Evolutionary conservation across 30 jellyfish, hydroid and myxozoan genomes (phyloP).

Genomic region (Hydractinia symbiolongicarpus): DNA sequence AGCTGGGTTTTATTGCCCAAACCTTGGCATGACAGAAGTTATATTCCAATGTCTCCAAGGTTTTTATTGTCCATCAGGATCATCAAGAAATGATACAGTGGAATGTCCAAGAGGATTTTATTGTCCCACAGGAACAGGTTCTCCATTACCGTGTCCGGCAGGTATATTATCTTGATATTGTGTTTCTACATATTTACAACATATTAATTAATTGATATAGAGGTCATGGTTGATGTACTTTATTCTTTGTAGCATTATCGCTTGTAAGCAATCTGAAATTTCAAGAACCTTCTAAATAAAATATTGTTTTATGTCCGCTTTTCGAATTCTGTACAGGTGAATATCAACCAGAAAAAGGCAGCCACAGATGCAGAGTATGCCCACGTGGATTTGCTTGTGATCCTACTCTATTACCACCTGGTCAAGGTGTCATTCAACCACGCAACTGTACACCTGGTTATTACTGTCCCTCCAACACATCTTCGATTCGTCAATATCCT

Average conservation of each 20-base stretch:
- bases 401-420: constrained; percentile 54
- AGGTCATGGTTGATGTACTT: no score
- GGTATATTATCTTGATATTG: constrained; percentile 34
- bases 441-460: constrained; percentile 72
- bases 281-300: background rate
- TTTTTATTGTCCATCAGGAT: constrained; percentile 86
- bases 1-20: constrained; percentile 89
- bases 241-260: no score
- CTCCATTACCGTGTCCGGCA: constrained; percentile 80
- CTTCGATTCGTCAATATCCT: constrained; percentile 70
- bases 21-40: constrained; percentile 73
- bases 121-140: constrained; percentile 86
- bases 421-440: constrained; percentile 83
- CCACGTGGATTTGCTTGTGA: constrained; percentile 89
- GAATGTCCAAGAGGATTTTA: constrained; percentile 89
- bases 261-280: no score
- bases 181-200: no score
- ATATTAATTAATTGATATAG: no score
- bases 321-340: constrained; percentile 42
- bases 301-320: background rate
- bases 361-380: constrained; percentile 64
- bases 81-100: constrained; percentile 62
- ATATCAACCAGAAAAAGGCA: constrained; percentile 68
- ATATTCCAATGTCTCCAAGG: constrained; percentile 79
- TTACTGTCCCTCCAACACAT: constrained; percentile 82